Conservation (phyloP, 1,140 invertebrate species). For the Palaemon carinicauda region DNA sequence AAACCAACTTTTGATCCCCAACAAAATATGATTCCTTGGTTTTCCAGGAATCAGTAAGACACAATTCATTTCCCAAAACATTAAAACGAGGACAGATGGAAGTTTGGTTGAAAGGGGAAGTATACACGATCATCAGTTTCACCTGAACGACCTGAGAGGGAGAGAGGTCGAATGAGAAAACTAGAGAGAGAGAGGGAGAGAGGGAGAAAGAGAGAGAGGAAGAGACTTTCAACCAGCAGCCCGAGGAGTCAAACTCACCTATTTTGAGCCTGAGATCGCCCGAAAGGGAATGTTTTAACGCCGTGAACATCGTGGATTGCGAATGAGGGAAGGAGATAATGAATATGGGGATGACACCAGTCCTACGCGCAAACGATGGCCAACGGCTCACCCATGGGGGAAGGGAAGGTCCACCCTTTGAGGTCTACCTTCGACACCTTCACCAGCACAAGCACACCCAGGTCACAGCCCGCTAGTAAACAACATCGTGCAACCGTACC, state of each 20-base stretch:
- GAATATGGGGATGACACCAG: too few species aligned
- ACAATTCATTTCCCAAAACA: too few species aligned
- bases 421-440: neutral
- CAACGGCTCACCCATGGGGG: neutral
- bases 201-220: neutral
- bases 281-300: slow-evolving; percentile 19
- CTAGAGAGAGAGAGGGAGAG: neutral
- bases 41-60: too few species aligned
- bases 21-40: too few species aligned
- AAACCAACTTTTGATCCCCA: too few species aligned
- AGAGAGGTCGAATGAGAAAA: neutral
- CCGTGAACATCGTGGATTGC: neutral
- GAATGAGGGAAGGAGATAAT: neutral
- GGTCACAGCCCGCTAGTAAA: slow-evolving; percentile 15
- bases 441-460: neutral
- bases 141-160: neutral
- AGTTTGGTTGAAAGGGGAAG: too few species aligned
- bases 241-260: neutral
- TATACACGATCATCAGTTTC: too few species aligned
- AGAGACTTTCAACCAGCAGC: neutral
- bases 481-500: slow-evolving; percentile 21
- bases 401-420: neutral
- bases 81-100: too few species aligned
- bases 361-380: neutral
- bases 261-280: slow-evolving; percentile 24